Conservation (phyloP, 1,140 invertebrate species). For the Drosophila guanche region DNA sequence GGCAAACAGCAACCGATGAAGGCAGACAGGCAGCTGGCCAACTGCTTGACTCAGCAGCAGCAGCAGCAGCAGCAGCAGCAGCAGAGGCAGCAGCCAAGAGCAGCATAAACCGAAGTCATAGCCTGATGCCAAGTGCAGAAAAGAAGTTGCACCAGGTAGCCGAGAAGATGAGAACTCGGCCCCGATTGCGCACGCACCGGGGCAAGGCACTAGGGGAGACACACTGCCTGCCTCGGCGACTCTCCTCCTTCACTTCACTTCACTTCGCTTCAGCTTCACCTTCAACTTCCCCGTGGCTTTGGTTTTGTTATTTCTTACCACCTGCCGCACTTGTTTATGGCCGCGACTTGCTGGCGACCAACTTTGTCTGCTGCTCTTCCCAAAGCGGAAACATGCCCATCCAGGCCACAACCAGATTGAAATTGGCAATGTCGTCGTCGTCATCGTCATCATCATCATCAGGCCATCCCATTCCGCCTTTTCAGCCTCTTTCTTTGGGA, state of each 20-base stretch:
- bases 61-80: slow-evolving; percentile 1
- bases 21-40: slow-evolving; percentile 20
- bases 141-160: slow-evolving; percentile 39
- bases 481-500: slow-evolving; percentile 25
- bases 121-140: slow-evolving; percentile 14
- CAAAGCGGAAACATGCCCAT: slow-evolving; percentile 55
- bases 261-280: slow-evolving; percentile 1
- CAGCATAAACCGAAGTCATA: background rate
- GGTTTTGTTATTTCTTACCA: slow-evolving; percentile 37
- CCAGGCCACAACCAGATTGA: slow-evolving; percentile 42
- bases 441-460: background rate
- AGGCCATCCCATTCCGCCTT: background rate
- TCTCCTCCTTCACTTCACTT: slow-evolving; percentile 21
- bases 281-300: slow-evolving; percentile 1
- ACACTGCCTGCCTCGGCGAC: slow-evolving; percentile 6
- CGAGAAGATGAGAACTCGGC: slow-evolving; percentile 36
- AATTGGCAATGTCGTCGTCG: slow-evolving; percentile 58
- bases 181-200: slow-evolving; percentile 46
- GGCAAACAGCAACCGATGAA: slow-evolving; percentile 40
- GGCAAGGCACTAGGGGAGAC: too few species aligned
- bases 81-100: slow-evolving; percentile 14
- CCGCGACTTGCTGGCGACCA: slow-evolving; percentile 55
- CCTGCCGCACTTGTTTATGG: slow-evolving; percentile 60
- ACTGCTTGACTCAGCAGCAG: slow-evolving; percentile 12
- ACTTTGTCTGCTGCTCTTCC: slow-evolving; percentile 19